phyloP scores from a whole-genome alignment of 2,888 invertebrate species.

The Strigamia transsilvanica region DNA sequence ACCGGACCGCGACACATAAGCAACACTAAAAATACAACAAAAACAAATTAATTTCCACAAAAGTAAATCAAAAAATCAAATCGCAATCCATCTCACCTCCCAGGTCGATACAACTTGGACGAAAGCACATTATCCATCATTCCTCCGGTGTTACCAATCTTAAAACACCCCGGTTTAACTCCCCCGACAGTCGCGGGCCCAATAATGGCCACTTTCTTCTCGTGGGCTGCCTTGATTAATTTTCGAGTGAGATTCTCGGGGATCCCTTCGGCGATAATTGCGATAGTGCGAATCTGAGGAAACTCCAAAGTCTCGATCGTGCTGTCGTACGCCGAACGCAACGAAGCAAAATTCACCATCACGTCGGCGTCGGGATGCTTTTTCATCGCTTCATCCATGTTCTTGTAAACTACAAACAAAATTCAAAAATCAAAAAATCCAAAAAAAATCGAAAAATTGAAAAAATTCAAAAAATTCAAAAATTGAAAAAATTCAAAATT shows the following conservation, averaged over 20 bases:
- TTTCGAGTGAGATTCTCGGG: conserved; percentile 98
- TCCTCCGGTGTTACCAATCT: conserved; percentile 99
- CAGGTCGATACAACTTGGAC: conserved; percentile 94
- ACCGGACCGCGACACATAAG: conserved; percentile 97
- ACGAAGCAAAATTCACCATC: conserved; percentile 94
- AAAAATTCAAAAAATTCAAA: neutral
- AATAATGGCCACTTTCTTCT: conserved; percentile 86
- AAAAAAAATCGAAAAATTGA: neutral
- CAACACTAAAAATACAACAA: conserved; percentile 74
- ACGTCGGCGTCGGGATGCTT: conserved; percentile 96
- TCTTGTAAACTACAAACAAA: conserved; percentile 80
- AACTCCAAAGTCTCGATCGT: conserved; percentile 93
- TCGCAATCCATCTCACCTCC: conserved; percentile 66
- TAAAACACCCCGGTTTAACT: conserved; percentile 98
- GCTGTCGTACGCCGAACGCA: conserved; percentile 96
- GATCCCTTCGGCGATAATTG: conserved; percentile 99
- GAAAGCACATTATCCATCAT: conserved; percentile 99
- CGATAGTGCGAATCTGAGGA: conserved; percentile 91
- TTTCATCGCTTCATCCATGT: conserved; percentile 94
- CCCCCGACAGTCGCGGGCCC: conserved; percentile 97
- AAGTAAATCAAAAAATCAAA: neutral
- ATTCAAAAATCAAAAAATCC: neutral
- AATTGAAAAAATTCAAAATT: too few relatives aligned
- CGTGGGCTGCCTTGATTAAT: conserved; percentile 82
- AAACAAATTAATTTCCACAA: neutral